Base-by-base conservation (phyloP, 2,888 invertebrate species). In the Cheilosia grossa region DNA sequence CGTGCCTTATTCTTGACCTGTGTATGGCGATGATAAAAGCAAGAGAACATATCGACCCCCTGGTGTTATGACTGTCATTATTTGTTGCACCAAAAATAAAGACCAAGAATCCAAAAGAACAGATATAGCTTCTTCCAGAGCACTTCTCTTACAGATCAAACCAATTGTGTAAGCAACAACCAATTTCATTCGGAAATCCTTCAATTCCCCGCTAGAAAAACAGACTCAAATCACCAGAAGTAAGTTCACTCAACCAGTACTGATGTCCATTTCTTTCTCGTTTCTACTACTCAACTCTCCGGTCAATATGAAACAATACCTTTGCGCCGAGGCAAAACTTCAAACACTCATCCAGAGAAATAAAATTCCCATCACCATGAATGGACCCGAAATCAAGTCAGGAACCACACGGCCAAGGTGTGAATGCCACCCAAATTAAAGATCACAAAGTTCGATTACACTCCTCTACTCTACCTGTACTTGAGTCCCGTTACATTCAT, bases 401-500 rank as follows among this genome's bases (percentile, higher is more conserved):
- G 47, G 47, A 66, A 69, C 30, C 73, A 69, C 79, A 79, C 21
- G 58, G 21, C 30, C 74, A 70, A 80, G 59, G 83, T 83, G 83
- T 83, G 74, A 80, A 83, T 61, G 37, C 49, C 47, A 54, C 64
- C 74, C 66, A 83, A 80, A 74, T 80, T 70, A 80, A 64, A 59
- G 70, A 70, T 70, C 58, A 47, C 64, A 54, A 54, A 61, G 49
- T 70, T 80, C 80, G 80, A 80, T 80, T 83, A 74, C 54, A 63
- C 69, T 83, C 42, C 6, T 27, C 27, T 27, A 7, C 47, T 51
- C 69, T 27, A 59, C 53, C 40, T 56, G 70, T 70, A 70, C 70
- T 79, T 51, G 42, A 21, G 59, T 70, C 64, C 74, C 74, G 79
- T 80, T 83, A 74, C 56, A 49, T 66, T 83, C 79, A 83, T 83